Percentiles rank a stretch among this genome's conserved stretches.
Evolutionary conservation across 2,888 invertebrate species (phyloP).

Genomic region (Masnerella sp.): DNA sequence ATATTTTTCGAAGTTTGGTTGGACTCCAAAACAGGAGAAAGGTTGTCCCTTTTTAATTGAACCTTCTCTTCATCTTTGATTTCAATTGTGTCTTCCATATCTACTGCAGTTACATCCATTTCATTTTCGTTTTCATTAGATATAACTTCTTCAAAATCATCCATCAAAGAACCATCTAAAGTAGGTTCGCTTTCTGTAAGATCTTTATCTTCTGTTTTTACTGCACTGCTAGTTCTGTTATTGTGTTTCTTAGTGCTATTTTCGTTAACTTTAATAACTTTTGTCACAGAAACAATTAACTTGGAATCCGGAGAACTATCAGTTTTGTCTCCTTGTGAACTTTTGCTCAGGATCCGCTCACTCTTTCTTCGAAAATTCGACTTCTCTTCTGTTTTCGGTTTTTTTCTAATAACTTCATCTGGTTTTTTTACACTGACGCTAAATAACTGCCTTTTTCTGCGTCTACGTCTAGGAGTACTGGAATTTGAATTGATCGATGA

Average conservation of each 20-base stretch:
- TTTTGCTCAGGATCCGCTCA: slow-evolving; percentile 1
- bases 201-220: too few species aligned
- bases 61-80: too few species aligned
- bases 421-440: slow-evolving; percentile 17
- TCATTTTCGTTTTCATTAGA: not conserved
- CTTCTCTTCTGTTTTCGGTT: not conserved
- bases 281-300: slow-evolving; percentile 30
- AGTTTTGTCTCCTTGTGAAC: not conserved
- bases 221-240: too few species aligned
- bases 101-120: too few species aligned
- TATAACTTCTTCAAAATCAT: not conserved
- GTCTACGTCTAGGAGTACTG: not conserved
- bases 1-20: too few species aligned
- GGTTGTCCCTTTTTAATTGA: too few species aligned
- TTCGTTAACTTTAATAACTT: slow-evolving; percentile 8
- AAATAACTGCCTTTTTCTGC: not conserved
- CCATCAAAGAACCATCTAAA: not conserved
- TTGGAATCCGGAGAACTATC: slow-evolving; percentile 15
- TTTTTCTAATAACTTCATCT: slow-evolving; percentile 24
- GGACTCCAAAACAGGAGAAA: too few species aligned
- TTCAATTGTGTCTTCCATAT: too few species aligned
- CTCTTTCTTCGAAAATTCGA: slow-evolving; percentile 12
- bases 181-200: too few species aligned
- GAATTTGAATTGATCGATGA: not conserved
- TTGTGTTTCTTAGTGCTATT: not conserved